These are phyloP conservation scores for Climacteris rufus DNA, from an alignment of 2,113 vertebrate genomes.

Conservation along the genomic window DNA sequence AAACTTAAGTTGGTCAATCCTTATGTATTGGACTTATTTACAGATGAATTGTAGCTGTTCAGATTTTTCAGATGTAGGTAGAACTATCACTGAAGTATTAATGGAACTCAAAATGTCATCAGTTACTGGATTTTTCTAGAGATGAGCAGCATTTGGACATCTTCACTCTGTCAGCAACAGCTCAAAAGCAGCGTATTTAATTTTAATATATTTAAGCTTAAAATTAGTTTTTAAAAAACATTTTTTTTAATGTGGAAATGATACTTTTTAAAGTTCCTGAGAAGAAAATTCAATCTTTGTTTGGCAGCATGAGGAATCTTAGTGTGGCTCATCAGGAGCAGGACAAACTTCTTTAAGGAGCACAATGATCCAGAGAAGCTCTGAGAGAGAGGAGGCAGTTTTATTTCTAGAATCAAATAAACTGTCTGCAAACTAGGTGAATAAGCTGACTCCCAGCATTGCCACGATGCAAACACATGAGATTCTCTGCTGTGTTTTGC, in stretches of 20 bases:
- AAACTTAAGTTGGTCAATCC: neutral
- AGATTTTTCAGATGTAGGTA: neutral
- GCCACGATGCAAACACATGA: accelerated
- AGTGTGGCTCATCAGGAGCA: neutral
- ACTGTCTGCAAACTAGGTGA: neutral
- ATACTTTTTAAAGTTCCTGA: neutral
- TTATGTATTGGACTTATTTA: neutral
- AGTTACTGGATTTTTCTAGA: neutral
- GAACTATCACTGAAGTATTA: neutral
- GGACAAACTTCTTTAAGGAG: neutral
- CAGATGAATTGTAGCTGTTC: neutral
- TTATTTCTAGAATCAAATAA: neutral
- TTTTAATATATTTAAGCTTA: neutral
- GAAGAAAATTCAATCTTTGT: neutral
- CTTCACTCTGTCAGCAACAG: neutral
- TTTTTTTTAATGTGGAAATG: neutral
- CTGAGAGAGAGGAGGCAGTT: neutral
- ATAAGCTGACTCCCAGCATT: too few relatives aligned
- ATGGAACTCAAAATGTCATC: neutral
- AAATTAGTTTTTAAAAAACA: neutral
- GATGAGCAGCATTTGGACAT: neutral
- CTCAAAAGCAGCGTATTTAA: neutral
- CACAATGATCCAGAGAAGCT: neutral
- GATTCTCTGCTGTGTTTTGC: neutral
- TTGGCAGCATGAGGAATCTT: neutral